A percentile compares a stretch with the other conserved stretches of the same genome.
phyloP scores from a whole-genome alignment of 2,888 invertebrate genomes.

The Hesperia comma region DNA sequence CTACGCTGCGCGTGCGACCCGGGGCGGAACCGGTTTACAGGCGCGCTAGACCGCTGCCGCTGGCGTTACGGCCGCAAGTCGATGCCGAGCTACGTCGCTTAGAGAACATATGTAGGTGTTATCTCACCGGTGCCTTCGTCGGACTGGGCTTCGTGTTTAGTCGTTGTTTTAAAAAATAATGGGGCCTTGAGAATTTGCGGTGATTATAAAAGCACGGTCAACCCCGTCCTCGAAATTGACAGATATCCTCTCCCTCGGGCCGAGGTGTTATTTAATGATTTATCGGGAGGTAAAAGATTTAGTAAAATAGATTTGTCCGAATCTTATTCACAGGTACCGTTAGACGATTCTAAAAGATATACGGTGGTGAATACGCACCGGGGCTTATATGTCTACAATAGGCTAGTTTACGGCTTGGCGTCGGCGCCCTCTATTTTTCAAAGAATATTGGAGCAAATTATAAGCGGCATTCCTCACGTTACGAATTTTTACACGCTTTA shows the following conservation, averaged over 20 bases:
- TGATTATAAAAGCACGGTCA: conserved; percentile 10
- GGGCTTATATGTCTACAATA: not conserved
- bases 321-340: not conserved
- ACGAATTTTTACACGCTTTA: too few relatives aligned
- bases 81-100: conserved; percentile 8
- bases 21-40: conserved; percentile 5
- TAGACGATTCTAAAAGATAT: not conserved
- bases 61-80: conserved; percentile 1
- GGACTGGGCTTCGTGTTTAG: conserved; percentile 7
- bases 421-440: conserved; percentile 4
- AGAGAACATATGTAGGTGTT: not conserved
- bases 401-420: conserved; percentile 6
- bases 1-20: not conserved
- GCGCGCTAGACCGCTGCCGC: conserved; percentile 14
- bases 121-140: not conserved
- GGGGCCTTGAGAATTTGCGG: conserved; percentile 12
- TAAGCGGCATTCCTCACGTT: not conserved
- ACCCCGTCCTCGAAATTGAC: conserved; percentile 1
- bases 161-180: not conserved
- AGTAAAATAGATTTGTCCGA: conserved; percentile 9
- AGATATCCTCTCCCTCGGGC: not conserved
- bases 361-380: conserved; percentile 9
- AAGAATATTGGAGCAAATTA: not conserved
- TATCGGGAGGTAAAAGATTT: not conserved
- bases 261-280: conserved; percentile 8